Conservation (phyloP, 2,113 vertebrate genomes). For the Xiphias gladius region DNA sequence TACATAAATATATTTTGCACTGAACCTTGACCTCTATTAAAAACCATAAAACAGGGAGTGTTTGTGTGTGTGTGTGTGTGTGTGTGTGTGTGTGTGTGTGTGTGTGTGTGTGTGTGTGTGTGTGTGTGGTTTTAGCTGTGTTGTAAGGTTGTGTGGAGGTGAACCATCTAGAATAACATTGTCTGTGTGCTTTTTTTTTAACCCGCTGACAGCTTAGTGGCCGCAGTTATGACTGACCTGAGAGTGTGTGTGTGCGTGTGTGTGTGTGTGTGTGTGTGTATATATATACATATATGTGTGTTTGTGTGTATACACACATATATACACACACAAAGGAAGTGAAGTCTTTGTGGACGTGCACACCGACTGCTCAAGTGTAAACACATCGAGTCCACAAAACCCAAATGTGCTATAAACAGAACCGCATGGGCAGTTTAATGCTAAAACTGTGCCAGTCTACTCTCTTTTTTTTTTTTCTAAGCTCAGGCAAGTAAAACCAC, state of each 20-base stretch:
- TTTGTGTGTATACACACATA: too few relatives aligned
- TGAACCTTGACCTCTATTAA: background rate
- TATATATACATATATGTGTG: conserved; percentile 13
- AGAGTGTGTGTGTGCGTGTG: conserved; percentile 21
- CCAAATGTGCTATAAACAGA: too few relatives aligned
- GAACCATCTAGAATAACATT: conserved; percentile 16
- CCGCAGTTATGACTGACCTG: background rate
- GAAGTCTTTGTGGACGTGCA: too few relatives aligned
- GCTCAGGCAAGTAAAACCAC: too few relatives aligned
- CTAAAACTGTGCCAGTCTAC: too few relatives aligned
- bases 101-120: conserved; percentile 4
- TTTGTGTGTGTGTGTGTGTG: background rate
- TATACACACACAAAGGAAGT: too few relatives aligned
- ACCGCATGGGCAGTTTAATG: too few relatives aligned
- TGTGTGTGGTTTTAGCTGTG: conserved; percentile 3
- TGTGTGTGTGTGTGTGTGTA: conserved; percentile 17
- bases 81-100: background rate
- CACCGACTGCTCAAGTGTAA: too few relatives aligned
- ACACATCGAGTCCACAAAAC: too few relatives aligned
- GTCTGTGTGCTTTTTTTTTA: background rate
- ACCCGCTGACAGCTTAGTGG: conserved; percentile 8
- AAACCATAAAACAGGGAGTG: too few relatives aligned
- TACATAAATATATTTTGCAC: too few relatives aligned
- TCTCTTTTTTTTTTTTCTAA: too few relatives aligned
- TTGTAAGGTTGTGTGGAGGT: conserved; percentile 22